Percentiles rank a stretch among this genome's conserved stretches.
Evolutionary conservation across 2,888 invertebrate species (phyloP).

Genomic region (Pachliopta kotzebuea): DNA sequence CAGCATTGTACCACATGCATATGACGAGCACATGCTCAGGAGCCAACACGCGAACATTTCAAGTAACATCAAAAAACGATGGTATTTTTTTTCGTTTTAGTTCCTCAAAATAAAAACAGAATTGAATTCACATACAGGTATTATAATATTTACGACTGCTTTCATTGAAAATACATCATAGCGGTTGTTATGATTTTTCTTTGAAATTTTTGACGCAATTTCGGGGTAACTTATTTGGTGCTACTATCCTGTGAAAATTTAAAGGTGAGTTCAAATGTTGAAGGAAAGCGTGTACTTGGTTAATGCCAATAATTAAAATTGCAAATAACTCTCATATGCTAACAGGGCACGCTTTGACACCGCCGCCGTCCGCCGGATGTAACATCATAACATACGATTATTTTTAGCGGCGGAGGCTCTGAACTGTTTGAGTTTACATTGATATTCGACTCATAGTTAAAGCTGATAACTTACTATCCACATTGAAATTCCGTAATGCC

Average conservation of each 20-base stretch:
- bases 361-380: constrained; percentile 65
- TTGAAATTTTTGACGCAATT: too few species aligned
- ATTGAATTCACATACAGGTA: too few species aligned
- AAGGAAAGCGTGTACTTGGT: background rate
- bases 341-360: constrained; percentile 56
- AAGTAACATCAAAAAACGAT: background rate
- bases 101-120: background rate
- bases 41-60: constrained; percentile 5
- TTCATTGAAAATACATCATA: background rate
- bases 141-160: too few species aligned
- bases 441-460: constrained; percentile 51
- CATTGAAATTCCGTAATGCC: constrained; percentile 21
- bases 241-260: too few species aligned
- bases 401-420: constrained; percentile 55
- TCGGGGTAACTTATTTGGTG: too few species aligned
- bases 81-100: background rate
- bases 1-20: constrained; percentile 62
- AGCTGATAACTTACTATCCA: constrained; percentile 23
- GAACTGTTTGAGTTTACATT: constrained; percentile 40
- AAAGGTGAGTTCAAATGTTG: constrained; percentile 5
- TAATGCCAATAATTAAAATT: constrained; percentile 34
- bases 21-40: constrained; percentile 51
- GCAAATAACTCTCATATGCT: constrained; percentile 55
- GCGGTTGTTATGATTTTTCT: background rate
- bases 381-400: constrained; percentile 54